Evolutionary conservation across 2,888 invertebrate genomes (phyloP), one percentile per base, ranked within the genome.

Genomic region (Ophion ellenae): DNA sequence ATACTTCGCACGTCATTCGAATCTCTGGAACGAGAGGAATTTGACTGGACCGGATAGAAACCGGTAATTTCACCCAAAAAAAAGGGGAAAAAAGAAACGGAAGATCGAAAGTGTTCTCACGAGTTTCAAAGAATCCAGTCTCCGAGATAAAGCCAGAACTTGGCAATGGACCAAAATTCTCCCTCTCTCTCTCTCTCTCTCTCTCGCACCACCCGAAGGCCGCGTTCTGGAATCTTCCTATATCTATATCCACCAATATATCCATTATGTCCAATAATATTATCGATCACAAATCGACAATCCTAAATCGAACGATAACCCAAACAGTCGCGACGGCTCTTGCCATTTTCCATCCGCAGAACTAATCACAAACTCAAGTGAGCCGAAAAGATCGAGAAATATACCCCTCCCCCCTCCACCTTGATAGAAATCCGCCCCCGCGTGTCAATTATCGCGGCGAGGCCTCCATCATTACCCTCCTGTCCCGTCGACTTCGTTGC

Each of bases 381-480:
- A 81, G 59, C n/a, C 36, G 36, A n/a, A 45, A 74, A 59, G 81
- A 81, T 66, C 75, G 57, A 6, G 45, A 17, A 53, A 53, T 57
- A 24, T 69, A 3, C 40, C 40, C 7, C 40, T 40, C 6, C 40
- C 40, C 40, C 40, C 40, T 40, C 36, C 47, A 40, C 70, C 47
- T 28, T 66, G 87, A 88, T 87, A 88, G 83, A 80, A 84, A 88
- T 87, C 87, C 85, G 85, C 87, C 82, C 85, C 85, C 79, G 82
- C 71, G 84, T 88, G 85, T 88, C 87, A 86, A 80, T 87, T 87
- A 87, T 87, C 86, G 83, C 77, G 45, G 82, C 74, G 71, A 24
- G 53, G n/a, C 63, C 82, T 87, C 79, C 81, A 81, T 86, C 84
- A 86, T 87, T 87, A 87, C 84, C 63, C 63, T 83, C 73, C 61